phyloP scores from a whole-genome alignment of 1,140 invertebrate genomes.

The Micrasema longulum region DNA sequence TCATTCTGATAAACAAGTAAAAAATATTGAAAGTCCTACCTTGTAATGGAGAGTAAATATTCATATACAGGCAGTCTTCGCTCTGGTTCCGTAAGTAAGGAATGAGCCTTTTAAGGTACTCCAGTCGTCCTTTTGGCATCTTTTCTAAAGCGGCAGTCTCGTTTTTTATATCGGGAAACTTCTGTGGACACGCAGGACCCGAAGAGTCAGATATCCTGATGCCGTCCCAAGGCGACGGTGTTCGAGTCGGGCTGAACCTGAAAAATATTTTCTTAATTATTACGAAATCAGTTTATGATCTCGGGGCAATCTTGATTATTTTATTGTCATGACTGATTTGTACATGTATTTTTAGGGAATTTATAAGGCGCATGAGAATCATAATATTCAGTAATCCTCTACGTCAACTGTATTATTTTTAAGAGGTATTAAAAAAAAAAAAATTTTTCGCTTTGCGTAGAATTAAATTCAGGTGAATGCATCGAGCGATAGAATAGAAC shows the following conservation, averaged over 20 bases:
- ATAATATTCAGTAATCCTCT: too few relatives aligned
- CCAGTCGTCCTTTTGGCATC: slow-evolving; percentile 89
- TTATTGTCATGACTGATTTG: too few relatives aligned
- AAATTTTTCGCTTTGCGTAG: too few relatives aligned
- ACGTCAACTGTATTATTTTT: too few relatives aligned
- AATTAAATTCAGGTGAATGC: too few relatives aligned
- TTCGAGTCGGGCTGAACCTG: slow-evolving; percentile 90
- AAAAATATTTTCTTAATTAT: too few relatives aligned
- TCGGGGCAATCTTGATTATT: too few relatives aligned
- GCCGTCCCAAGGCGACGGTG: slow-evolving; percentile 90
- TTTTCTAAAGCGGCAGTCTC: slow-evolving; percentile 83
- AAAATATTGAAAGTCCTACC: slow-evolving; percentile 75
- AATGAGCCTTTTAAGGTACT: slow-evolving; percentile 87
- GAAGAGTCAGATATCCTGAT: slow-evolving; percentile 82
- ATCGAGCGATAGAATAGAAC: too few relatives aligned
- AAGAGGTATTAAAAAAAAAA: too few relatives aligned
- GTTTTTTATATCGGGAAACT: slow-evolving; percentile 84
- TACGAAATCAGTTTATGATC: too few relatives aligned
- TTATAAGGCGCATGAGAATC: too few relatives aligned
- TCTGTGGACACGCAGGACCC: slow-evolving; percentile 92
- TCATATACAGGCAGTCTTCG: slow-evolving; percentile 97
- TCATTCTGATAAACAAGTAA: not conserved
- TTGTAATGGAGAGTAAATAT: slow-evolving; percentile 94
- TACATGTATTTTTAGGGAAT: too few relatives aligned
- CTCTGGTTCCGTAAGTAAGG: slow-evolving; percentile 92